These are phyloP conservation scores for Hedya salicella DNA, from an alignment of 2,888 invertebrate genomes.

Conservation along the genomic window DNA sequence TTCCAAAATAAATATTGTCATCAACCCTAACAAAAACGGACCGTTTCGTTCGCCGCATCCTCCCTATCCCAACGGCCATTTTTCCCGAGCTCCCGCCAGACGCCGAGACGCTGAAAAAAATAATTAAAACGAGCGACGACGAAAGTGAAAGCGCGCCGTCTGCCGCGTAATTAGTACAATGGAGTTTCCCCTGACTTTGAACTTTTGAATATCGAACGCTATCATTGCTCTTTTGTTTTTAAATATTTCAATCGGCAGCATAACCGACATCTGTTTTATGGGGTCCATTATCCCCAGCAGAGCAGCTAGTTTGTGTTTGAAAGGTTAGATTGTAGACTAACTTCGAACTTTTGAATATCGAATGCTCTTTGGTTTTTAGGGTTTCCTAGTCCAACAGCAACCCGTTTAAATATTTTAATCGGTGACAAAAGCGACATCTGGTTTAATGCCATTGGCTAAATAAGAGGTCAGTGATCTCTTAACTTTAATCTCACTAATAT, in stretches of 20 bases:
- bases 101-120: constrained; percentile 84
- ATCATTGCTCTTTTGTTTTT: constrained; percentile 44
- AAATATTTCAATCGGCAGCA: neutral
- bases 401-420: no score
- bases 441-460: neutral
- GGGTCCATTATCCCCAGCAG: neutral
- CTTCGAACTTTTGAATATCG: neutral
- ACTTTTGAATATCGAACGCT: constrained; percentile 72
- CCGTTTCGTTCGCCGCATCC: constrained; percentile 45
- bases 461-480: no score
- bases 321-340: neutral
- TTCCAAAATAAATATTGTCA: no score
- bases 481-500: no score
- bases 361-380: neutral
- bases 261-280: neutral
- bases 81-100: constrained; percentile 82
- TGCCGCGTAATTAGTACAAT: constrained; percentile 85
- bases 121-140: constrained; percentile 83
- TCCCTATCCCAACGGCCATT: constrained; percentile 61
- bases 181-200: constrained; percentile 83
- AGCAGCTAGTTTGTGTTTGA: neutral
- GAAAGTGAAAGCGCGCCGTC: constrained; percentile 84
- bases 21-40: neutral
- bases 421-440: no score
- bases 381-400: no score